phyloP scores from a whole-genome alignment of 2,113 vertebrate genomes.

The Todiramphus saurophagus region DNA sequence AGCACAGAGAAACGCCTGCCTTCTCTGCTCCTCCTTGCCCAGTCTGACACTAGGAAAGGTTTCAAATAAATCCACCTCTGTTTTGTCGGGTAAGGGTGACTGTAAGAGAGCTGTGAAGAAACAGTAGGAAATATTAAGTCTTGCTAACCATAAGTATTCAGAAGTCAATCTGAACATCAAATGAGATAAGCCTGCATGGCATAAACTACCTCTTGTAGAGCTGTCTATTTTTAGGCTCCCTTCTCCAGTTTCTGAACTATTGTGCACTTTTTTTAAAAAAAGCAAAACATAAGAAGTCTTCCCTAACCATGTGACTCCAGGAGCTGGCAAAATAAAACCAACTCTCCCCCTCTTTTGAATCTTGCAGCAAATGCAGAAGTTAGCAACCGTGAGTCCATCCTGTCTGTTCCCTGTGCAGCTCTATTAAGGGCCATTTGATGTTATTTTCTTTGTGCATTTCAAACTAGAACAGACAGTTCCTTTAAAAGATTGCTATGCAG shows the following conservation, averaged over 20 bases:
- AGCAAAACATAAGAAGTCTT: not conserved
- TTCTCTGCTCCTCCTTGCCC: not conserved
- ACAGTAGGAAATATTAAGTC: not conserved
- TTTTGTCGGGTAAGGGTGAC: not conserved
- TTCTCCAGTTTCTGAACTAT: not conserved
- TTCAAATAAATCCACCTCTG: not conserved
- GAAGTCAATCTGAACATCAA: not conserved
- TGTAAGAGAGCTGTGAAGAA: not conserved
- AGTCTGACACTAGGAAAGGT: not conserved
- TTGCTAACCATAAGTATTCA: not conserved
- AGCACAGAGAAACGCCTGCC: not conserved
- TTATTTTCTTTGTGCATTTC: not conserved
- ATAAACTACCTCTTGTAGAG: not conserved
- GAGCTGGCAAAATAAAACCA: not conserved
- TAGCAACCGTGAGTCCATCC: not conserved
- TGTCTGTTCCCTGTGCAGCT: not conserved
- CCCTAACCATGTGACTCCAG: accelerated
- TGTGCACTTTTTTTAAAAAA: not conserved
- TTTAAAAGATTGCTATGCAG: not conserved
- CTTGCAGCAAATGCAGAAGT: not conserved
- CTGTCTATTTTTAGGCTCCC: not conserved
- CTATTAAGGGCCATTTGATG: not conserved
- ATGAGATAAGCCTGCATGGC: not conserved
- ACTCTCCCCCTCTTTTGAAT: not conserved
- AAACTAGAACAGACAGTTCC: not conserved